Percentiles rank a stretch among this genome's conserved stretches.
Evolutionary conservation across 2,113 vertebrate genomes (phyloP).

Genomic region (Plotosus lineatus): DNA sequence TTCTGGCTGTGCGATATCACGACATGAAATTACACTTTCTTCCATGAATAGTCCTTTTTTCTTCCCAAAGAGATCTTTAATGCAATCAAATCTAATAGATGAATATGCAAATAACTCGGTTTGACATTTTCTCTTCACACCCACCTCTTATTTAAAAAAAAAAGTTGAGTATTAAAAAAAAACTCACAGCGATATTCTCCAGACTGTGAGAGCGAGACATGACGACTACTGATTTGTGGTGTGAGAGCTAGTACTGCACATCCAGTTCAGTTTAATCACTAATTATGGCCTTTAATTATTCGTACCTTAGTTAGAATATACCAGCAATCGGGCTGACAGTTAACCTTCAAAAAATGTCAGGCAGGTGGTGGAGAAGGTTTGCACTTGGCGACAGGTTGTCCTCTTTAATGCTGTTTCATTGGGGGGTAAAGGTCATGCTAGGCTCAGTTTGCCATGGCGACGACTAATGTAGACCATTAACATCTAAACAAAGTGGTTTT

Average conservation of each 20-base stretch:
- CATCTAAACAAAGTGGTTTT: background rate
- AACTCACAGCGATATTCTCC: background rate
- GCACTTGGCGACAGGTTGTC: slow-evolving; percentile 40
- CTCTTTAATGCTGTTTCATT: slow-evolving; percentile 10
- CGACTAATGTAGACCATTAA: background rate
- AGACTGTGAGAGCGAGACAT: background rate
- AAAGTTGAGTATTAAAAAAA: background rate
- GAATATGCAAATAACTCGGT: slow-evolving; percentile 46
- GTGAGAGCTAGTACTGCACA: background rate
- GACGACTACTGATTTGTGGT: background rate
- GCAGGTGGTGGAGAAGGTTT: slow-evolving; percentile 8
- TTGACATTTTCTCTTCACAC: slow-evolving; percentile 44
- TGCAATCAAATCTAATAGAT: slow-evolving; percentile 50
- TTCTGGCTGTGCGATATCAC: slow-evolving; percentile 2
- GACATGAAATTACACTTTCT: slow-evolving; percentile 40
- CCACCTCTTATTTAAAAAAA: slow-evolving; percentile 9
- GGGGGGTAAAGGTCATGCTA: slow-evolving; percentile 26
- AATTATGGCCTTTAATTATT: slow-evolving; percentile 17
- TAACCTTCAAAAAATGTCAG: slow-evolving; percentile 51
- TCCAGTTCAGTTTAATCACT: slow-evolving; percentile 27
- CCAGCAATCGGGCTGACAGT: slow-evolving; percentile 16
- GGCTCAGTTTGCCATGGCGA: background rate
- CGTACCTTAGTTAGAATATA: background rate
- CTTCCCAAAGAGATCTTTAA: slow-evolving; percentile 22
- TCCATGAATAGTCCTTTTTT: slow-evolving; percentile 38